These are phyloP conservation scores for Drosophila lacicola DNA, from an alignment of 2,888 invertebrate species.

Conservation along the genomic window DNA sequence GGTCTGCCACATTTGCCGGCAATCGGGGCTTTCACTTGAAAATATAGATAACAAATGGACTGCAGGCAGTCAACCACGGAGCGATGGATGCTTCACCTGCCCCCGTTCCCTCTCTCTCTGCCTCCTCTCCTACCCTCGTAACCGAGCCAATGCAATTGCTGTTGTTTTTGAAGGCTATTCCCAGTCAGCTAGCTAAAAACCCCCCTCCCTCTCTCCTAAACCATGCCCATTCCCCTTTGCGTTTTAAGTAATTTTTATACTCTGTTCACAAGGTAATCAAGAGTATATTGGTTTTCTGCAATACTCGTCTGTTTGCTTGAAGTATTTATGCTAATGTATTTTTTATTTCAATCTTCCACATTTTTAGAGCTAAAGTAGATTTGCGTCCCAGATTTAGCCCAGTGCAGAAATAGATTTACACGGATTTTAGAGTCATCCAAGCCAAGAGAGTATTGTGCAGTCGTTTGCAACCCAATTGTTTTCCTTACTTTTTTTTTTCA, in stretches of 20 bases:
- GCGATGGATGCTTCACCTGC: conserved; percentile 7
- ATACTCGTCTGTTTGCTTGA: too few relatives aligned
- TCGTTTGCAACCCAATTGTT: background rate
- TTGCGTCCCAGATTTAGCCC: too few relatives aligned
- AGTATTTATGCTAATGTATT: too few relatives aligned
- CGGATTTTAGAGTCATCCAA: background rate
- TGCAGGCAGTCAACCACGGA: conserved; percentile 37
- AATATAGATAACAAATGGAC: conserved; percentile 33
- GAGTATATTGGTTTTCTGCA: background rate
- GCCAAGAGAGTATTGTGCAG: background rate
- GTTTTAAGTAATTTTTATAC: background rate
- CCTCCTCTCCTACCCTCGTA: background rate
- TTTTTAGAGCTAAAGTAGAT: too few relatives aligned
- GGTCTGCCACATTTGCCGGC: conserved; percentile 6
- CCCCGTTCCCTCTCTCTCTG: too few relatives aligned
- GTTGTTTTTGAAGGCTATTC: conserved; percentile 6
- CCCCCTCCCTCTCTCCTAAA: too few relatives aligned
- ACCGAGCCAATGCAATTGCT: conserved; percentile 20
- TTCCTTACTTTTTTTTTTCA: conserved; percentile 22
- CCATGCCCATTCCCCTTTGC: background rate
- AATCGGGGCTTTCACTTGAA: conserved; percentile 46
- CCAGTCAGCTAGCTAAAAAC: background rate
- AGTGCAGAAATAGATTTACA: too few relatives aligned
- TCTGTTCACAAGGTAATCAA: too few relatives aligned
- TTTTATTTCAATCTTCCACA: background rate